phyloP scores from a whole-genome alignment of 2,888 invertebrate species.

The Hipparchia sbordonii region DNA sequence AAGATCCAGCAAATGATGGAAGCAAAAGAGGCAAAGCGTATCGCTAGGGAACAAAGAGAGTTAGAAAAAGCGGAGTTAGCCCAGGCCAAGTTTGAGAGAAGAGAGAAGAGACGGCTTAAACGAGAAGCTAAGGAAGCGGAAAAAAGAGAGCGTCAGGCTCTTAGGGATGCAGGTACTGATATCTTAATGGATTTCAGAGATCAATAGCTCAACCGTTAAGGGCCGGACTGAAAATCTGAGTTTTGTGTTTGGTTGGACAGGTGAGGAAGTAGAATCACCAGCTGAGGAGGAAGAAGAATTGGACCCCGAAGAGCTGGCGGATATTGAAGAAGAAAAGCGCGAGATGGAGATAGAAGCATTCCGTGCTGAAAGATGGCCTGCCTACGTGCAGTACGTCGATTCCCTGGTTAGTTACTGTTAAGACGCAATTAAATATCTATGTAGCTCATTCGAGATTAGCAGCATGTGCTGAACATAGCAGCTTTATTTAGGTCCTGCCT shows the following conservation, averaged over 20 bases:
- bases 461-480: too few relatives aligned
- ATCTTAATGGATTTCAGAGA: neutral
- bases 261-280: conserved; percentile 71
- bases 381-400: conserved; percentile 78
- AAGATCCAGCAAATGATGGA: conserved; percentile 55
- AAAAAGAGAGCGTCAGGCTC: conserved; percentile 57
- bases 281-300: conserved; percentile 63
- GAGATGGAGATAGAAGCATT: conserved; percentile 69
- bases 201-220: too few relatives aligned
- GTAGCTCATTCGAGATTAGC: too few relatives aligned
- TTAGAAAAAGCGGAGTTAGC: conserved; percentile 56
- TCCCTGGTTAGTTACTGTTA: conserved; percentile 55
- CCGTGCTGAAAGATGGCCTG: conserved; percentile 71
- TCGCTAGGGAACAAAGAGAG: conserved; percentile 58
- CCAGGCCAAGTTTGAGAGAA: conserved; percentile 60
- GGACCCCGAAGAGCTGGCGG: conserved; percentile 72
- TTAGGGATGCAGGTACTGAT: conserved; percentile 56
- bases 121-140: conserved; percentile 62
- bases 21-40: conserved; percentile 55
- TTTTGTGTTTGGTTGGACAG: conserved; percentile 35
- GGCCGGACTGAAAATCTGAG: too few relatives aligned
- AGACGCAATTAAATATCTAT: too few relatives aligned
- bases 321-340: conserved; percentile 68
- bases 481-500: too few relatives aligned
- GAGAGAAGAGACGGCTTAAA: conserved; percentile 62